phyloP scores from a whole-genome alignment of 1,140 invertebrate genomes.

The Macrocentrus cingulum region DNA sequence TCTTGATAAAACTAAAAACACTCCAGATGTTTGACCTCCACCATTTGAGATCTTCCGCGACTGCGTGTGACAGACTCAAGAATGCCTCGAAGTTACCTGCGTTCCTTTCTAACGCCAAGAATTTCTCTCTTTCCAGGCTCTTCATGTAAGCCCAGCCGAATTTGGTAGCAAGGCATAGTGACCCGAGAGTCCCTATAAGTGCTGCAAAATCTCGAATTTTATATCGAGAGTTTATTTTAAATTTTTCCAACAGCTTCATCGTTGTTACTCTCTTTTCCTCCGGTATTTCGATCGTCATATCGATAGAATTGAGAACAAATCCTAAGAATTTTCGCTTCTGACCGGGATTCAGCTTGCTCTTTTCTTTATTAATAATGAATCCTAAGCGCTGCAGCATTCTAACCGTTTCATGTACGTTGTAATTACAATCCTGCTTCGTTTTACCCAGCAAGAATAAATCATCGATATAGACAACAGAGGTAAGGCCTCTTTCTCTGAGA shows the following conservation, averaged over 20 bases:
- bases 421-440: neutral
- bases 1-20: slow-evolving; percentile 5
- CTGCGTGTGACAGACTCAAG: neutral
- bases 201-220: slow-evolving; percentile 19
- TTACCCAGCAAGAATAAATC: slow-evolving; percentile 8
- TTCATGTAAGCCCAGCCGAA: slow-evolving; percentile 17
- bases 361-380: slow-evolving; percentile 16
- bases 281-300: slow-evolving; percentile 15
- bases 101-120: slow-evolving; percentile 1
- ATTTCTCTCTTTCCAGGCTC: slow-evolving; percentile 11
- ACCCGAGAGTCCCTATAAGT: neutral
- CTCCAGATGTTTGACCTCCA: slow-evolving; percentile 8
- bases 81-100: neutral
- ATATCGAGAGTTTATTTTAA: neutral
- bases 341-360: neutral
- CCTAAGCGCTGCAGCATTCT: neutral
- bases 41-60: slow-evolving; percentile 11
- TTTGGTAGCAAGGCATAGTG: slow-evolving; percentile 2
- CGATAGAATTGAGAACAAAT: neutral
- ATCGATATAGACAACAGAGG: slow-evolving; percentile 5
- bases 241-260: slow-evolving; percentile 2
- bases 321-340: slow-evolving; percentile 17
- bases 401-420: neutral
- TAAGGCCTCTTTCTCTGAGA: slow-evolving; percentile 1
- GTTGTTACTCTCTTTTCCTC: neutral